Evolutionary conservation across 2,113 vertebrate genomes (phyloP), one percentile per base, ranked within the genome.

Genomic region (Paralichthys olivaceus): DNA sequence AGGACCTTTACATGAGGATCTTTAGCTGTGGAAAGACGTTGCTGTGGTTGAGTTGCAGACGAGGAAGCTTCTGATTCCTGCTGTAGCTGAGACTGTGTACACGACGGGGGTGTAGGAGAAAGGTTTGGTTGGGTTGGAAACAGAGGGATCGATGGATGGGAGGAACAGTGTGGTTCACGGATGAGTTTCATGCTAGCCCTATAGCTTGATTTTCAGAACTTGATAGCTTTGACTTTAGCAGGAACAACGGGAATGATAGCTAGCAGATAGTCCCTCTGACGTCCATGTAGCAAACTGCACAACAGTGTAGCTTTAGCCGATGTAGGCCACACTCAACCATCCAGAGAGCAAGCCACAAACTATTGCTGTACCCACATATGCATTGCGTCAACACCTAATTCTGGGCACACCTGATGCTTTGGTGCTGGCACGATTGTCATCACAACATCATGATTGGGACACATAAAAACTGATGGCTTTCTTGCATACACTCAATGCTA

Each of bases 1-100:
- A 67, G 28, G 65, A 75, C 67, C 43, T 76, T 79, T n/a, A 70
- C 65, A 66, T 62, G 67, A 80, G 23, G 61, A 19, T 66, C 9
- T 66, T 51, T n/a, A 51, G 45, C 45, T 53, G 28, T 13, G n/a
- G 47, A 28, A 34, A 67, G 47, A 67, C 26, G 14, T 54, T 3
- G 13, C 49, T 9, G 13, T 34, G 64, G 47, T 9, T 51, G 15
- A 65, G 23, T 29, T 22, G 8, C 22, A 63, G 22, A n/a, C 14
- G 26, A 26, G 37, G 20, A 23, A 26, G 25, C 13, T 5, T 11
- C 25, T 23, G 23, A 34, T 62, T 62, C 59, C n/a, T 40, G 28
- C 58, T 34, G 17, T 34, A 34, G 57, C 2, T 34, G 57, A 60
- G 29, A n/a, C 19, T 11, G 11, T 4, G 12, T n/a, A 7, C 7